These are phyloP conservation scores for Heliopora coerulea DNA, from an alignment of 92 coral and sea anemone species.

Conservation along the genomic window DNA sequence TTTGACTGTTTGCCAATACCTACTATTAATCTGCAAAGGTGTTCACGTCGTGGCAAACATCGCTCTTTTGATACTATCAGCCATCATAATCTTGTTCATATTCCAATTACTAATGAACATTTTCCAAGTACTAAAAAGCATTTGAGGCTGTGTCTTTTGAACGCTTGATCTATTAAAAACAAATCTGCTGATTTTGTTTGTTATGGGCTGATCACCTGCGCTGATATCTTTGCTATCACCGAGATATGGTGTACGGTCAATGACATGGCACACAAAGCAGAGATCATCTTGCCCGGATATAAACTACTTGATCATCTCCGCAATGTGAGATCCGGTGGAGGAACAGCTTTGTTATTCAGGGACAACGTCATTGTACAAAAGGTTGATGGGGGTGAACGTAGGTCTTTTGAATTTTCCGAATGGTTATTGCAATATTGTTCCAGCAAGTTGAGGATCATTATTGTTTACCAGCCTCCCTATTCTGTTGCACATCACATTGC, in stretches of 20 bases:
- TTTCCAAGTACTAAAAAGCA: neutral
- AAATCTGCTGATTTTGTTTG: neutral
- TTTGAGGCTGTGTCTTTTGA: too few species aligned
- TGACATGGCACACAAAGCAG: neutral
- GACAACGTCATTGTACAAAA: conserved; percentile 34
- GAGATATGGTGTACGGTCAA: neutral
- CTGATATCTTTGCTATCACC: neutral
- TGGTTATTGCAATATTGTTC: conserved; percentile 37
- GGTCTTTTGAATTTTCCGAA: conserved; percentile 59
- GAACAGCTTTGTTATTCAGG: conserved; percentile 49
- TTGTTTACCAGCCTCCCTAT: conserved; percentile 46
- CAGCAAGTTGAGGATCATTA: neutral
- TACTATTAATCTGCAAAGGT: too few species aligned
- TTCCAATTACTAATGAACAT: neutral
- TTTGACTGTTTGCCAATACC: too few species aligned
- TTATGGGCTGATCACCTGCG: neutral
- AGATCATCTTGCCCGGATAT: neutral
- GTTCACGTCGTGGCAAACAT: neutral
- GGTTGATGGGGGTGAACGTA: conserved; percentile 41
- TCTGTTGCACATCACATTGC: conserved; percentile 40
- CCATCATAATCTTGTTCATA: neutral
- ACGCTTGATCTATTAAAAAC: neutral
- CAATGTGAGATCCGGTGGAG: conserved; percentile 47
- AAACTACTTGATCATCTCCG: neutral
- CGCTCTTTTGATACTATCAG: neutral